Conservation (phyloP, 2,888 invertebrate species). For the Cantharis rufa region DNA sequence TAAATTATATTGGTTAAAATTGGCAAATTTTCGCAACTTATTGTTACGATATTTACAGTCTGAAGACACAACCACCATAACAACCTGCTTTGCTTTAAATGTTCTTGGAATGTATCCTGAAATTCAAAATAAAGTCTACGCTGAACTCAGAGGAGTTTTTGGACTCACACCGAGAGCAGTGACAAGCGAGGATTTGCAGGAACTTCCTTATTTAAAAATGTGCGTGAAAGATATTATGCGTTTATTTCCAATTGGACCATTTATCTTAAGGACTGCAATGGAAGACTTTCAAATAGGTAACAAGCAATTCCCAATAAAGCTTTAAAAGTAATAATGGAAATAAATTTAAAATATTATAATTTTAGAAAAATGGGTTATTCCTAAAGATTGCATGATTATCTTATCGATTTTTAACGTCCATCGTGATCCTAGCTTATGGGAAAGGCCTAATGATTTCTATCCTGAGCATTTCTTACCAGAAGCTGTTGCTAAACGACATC, state of each 20-base stretch:
- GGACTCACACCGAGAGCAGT: neutral
- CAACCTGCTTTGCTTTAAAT: constrained; percentile 12
- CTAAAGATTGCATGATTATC: constrained; percentile 37
- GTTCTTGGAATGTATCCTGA: constrained; percentile 4
- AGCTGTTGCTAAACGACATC: constrained; percentile 37
- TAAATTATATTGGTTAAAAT: too few relatives aligned
- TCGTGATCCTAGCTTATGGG: constrained; percentile 42
- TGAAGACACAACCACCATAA: constrained; percentile 44
- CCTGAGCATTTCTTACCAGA: constrained; percentile 48
- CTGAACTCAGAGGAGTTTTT: constrained; percentile 36
- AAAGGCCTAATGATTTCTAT: constrained; percentile 44
- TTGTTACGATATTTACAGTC: constrained; percentile 36
- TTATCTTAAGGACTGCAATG: constrained; percentile 37
- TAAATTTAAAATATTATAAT: neutral
- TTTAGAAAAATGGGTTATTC: constrained; percentile 27
- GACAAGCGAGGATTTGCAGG: neutral
- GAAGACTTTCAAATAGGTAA: constrained; percentile 41
- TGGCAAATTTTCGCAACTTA: too few relatives aligned
- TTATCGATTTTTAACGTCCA: constrained; percentile 44
- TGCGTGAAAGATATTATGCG: constrained; percentile 43
- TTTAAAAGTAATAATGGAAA: too few relatives aligned
- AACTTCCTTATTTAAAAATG: constrained; percentile 38
- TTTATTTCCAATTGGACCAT: constrained; percentile 43
- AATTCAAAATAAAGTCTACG: constrained; percentile 5
- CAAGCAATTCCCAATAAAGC: neutral